Base-by-base conservation (phyloP, 2,888 invertebrate genomes). In the Spicauda simplicius region DNA sequence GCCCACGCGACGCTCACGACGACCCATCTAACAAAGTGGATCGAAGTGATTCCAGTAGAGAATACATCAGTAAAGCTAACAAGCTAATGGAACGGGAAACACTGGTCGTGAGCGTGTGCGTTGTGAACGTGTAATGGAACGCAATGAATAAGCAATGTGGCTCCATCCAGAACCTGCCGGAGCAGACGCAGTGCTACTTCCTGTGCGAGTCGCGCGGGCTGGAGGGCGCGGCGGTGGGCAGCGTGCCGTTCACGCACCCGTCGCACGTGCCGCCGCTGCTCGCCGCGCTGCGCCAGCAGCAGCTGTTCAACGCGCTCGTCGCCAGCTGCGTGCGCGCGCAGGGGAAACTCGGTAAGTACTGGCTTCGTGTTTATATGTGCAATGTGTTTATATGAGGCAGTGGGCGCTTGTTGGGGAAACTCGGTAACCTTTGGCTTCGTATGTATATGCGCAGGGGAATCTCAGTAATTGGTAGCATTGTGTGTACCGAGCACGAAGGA, bases 101-200 rank as follows among this genome's bases (percentile, higher is more conserved):
- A n/a, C n/a, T n/a, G n/a, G n/a, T n/a, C n/a, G n/a, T n/a, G n/a
- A n/a, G n/a, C n/a, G n/a, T n/a, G n/a, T n/a, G n/a, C n/a, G n/a
- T n/a, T n/a, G n/a, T n/a, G n/a, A n/a, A n/a, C n/a, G n/a, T n/a
- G n/a, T n/a, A n/a, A n/a, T n/a, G n/a, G n/a, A 25, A 4, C 5
- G 25, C 5, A 25, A 25, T 25, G 2, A 25, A 25, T 4, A 25
- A 25, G 2, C 25, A 5, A 25, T 25, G 25, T 30, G 0, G 20
- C 25, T 41, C 10, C 41, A 2, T 16, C 0, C 89, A 97, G 97
- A 97, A 96, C 68, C 91, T 99, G 57, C 98, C 98, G 0, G 98
- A 98, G 83, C 98, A 99, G 84, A 96, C 96, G 68, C 99, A 99
- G 83, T 98, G 98, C 82, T 99, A 98, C 87, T 98, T 97, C 87